Evolutionary conservation across 2,113 vertebrate species (phyloP).

Genomic region (Paratilapia polleni): DNA sequence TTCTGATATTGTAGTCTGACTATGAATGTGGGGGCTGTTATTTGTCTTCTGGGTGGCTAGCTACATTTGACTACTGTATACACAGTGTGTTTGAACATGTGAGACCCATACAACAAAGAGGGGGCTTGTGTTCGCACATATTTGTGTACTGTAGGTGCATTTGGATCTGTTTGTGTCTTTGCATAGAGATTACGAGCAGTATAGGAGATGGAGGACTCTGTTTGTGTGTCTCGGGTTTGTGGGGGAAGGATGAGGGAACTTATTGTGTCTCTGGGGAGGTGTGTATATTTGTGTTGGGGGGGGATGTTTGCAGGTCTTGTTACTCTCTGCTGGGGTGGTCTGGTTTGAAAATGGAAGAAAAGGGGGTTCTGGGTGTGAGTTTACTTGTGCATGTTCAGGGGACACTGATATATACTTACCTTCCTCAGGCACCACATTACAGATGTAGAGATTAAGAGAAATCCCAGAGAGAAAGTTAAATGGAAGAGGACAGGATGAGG

Average conservation of each 20-base stretch:
- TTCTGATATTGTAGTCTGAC: neutral
- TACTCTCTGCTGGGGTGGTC: slow-evolving; percentile 72
- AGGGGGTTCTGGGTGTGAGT: slow-evolving; percentile 11
- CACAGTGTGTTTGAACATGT: slow-evolving; percentile 43
- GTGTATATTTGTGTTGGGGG: slow-evolving; percentile 48
- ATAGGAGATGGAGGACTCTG: neutral
- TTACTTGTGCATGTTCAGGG: neutral
- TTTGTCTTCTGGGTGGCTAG: slow-evolving; percentile 29
- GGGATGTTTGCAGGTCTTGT: slow-evolving; percentile 64
- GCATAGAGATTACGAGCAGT: slow-evolving; percentile 2
- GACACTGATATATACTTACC: neutral
- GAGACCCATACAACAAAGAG: slow-evolving; percentile 16
- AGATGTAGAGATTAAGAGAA: neutral
- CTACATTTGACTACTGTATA: slow-evolving; percentile 14
- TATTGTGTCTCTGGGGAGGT: slow-evolving; percentile 65
- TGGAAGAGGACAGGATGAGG: neutral
- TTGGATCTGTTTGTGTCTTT: slow-evolving; percentile 15
- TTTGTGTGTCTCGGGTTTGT: slow-evolving; percentile 43
- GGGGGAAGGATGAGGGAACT: neutral
- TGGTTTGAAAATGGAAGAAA: slow-evolving; percentile 35
- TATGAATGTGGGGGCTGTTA: neutral
- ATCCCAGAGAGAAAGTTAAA: neutral
- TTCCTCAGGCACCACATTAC: neutral
- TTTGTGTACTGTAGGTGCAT: slow-evolving; percentile 35
- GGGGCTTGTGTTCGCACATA: slow-evolving; percentile 30